A percentile compares a stretch with the other conserved stretches of the same genome.
These are phyloP conservation scores for Vannuccia rotundouncinata DNA, from an alignment of 2,888 invertebrate genomes.

Conservation along the genomic window DNA sequence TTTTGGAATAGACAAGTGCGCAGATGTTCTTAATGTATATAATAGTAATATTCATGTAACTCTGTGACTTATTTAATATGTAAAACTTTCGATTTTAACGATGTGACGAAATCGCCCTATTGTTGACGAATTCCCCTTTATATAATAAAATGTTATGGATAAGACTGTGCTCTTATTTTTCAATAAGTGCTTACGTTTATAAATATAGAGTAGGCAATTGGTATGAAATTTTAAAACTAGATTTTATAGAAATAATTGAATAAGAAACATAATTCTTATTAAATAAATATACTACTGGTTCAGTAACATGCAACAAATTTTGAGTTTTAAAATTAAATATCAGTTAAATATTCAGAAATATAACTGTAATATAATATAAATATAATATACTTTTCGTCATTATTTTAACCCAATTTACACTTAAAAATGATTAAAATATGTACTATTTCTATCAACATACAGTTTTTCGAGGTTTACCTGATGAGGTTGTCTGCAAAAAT, in stretches of 20 bases:
- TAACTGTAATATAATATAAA: no score
- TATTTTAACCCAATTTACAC: no score
- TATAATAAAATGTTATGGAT: background rate
- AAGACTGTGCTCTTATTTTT: background rate
- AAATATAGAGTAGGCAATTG: background rate
- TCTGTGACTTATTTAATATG: background rate
- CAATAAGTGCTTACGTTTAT: background rate
- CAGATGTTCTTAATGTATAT: slow-evolving; percentile 14
- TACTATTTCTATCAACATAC: no score
- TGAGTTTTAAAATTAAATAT: no score
- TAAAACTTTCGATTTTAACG: background rate
- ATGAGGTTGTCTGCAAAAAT: no score
- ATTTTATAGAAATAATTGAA: background rate
- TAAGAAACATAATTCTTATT: background rate
- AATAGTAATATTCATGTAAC: background rate
- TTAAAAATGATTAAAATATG: no score
- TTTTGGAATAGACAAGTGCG: background rate
- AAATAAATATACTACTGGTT: no score
- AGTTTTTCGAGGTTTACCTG: no score
- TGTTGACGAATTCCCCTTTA: background rate
- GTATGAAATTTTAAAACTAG: background rate
- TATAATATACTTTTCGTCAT: no score
- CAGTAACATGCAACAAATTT: no score
- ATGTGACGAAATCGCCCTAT: background rate
- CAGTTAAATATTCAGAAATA: no score